Evolutionary conservation across 2,113 vertebrate genomes (phyloP).

Genomic region (Galemys pyrenaicus): DNA sequence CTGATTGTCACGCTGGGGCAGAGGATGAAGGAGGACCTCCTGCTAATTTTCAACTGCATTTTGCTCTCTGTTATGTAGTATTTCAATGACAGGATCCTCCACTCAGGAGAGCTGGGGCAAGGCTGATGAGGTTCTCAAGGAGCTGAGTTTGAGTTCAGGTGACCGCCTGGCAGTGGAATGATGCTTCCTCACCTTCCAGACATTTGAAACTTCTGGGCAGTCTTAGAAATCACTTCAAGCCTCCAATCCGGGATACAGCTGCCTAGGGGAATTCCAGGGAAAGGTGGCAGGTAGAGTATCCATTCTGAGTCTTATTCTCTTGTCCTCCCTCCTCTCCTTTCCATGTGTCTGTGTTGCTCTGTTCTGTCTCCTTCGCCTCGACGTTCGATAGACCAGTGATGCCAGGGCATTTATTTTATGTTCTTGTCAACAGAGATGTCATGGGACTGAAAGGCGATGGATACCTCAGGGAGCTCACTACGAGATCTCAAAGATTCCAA

Average conservation of each 20-base stretch:
- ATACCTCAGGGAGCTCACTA: not conserved
- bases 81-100: slow-evolving; percentile 72
- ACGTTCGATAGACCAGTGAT: not conserved
- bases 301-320: slow-evolving; percentile 65
- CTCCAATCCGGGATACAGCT: slow-evolving; percentile 51
- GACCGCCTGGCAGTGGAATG: slow-evolving; percentile 56
- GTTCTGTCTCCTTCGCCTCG: slow-evolving; percentile 26
- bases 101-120: slow-evolving; percentile 68
- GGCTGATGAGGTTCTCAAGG: slow-evolving; percentile 72
- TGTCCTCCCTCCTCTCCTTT: not conserved
- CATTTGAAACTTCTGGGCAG: slow-evolving; percentile 56
- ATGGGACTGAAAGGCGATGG: not conserved
- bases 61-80: slow-evolving; percentile 77
- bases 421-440: slow-evolving; percentile 74
- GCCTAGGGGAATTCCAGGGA: slow-evolving; percentile 69
- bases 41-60: slow-evolving; percentile 66
- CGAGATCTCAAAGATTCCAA: not conserved
- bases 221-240: slow-evolving; percentile 70
- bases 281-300: slow-evolving; percentile 80
- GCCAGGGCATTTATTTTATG: slow-evolving; percentile 60
- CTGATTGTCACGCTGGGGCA: not conserved
- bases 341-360: slow-evolving; percentile 35
- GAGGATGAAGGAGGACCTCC: not conserved
- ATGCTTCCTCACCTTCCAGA: slow-evolving; percentile 63
- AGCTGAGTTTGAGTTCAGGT: slow-evolving; percentile 74